Base-by-base conservation (phyloP, 2,888 invertebrate genomes). In the Nemapogon koenigi region DNA sequence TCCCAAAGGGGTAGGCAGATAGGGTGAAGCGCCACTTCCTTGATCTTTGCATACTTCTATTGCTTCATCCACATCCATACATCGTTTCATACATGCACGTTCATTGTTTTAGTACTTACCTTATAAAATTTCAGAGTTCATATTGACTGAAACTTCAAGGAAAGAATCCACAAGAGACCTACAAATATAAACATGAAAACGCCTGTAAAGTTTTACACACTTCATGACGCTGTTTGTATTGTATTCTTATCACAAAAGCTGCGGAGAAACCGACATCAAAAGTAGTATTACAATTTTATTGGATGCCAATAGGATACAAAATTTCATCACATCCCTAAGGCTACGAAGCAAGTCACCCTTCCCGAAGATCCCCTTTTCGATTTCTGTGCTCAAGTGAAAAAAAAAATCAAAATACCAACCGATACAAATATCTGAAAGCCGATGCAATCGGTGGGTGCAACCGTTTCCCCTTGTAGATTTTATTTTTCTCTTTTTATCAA, bases 321-420 rank as follows among this genome's bases (percentile, higher is more conserved):
- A 39, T 35, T 35, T 33, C 33, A 19, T 17, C 31, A 31, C 33
- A 19, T 19, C 19, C 33, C 33, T 33, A 19, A 33, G 33, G 33
- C 33, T 6, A 18, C 33, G 33, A 11, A 22, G n/a, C n/a, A n/a
- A n/a, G n/a, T n/a, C 2, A 1, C 17, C 49, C 46, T 43, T 37
- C 41, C 31, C 35, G 36, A 27, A 40, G 28, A 42, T 41, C 43
- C 45, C 51, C 53, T 54, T 51, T 41, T 38, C 30, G 45, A 41
- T 36, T 22, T 40, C 30, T 31, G 48, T 53, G 61, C 49, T 58
- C 51, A 52, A 55, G 55, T 55, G 55, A 53, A 63, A 63, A 53
- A n/a, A n/a, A n/a, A 59, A 64, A 66, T 58, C 61, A 58, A 62
- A 66, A 68, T 62, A 61, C 58, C 59, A 49, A 50, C 49, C 48